Base-by-base conservation (phyloP, 2,113 vertebrate species). In the Oreochromis spilurus region DNA sequence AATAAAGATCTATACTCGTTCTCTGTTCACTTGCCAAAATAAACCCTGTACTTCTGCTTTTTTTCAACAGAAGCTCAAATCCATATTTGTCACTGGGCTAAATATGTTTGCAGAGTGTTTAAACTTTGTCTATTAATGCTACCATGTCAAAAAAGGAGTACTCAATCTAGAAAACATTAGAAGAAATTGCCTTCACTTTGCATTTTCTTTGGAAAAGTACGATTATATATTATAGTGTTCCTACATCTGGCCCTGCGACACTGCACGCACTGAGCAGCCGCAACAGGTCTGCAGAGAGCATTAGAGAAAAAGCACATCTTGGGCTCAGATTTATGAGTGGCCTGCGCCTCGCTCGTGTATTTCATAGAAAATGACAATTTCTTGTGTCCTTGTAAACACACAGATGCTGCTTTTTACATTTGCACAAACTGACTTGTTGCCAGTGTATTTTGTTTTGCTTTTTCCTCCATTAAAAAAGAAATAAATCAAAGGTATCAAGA, bases 251-350 rank as follows among this genome's bases (percentile, higher is more conserved):
- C 78, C 77, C 54, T 62, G 84, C 90, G 89, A 93, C 91, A 91
- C 29, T 40, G 84, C 93, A 90, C 52, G 83, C 78, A 83, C 86
- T 53, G 82, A 88, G 84, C 82, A 86, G 93, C 95, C 94, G 86
- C 95, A 95, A 91, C 92, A 93, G 89, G 95, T 95, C 94, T 95
- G 95, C 87, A 81, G 92, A 95, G 93, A 91, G 84, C 94, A 93
- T 93, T 92, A 94, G 92, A 90, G 93, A 79, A 85, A 50, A 9
- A 52, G 84, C 54, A 26, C 21, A 83, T 93, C 88, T 91, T 84
- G 77, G 16, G 24, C 88, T 82, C 60, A 94, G 94, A 96, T 96
- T 95, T 95, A 96, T n/a, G 88, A 94, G 85, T 4, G 67, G 84
- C 87, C 86, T 65, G 88, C 84, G 89, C 90, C 75, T 54, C 75